Conservation (phyloP, 37 sponge, comb jelly and placozoan genomes). For the Ephydatia muelleri region DNA sequence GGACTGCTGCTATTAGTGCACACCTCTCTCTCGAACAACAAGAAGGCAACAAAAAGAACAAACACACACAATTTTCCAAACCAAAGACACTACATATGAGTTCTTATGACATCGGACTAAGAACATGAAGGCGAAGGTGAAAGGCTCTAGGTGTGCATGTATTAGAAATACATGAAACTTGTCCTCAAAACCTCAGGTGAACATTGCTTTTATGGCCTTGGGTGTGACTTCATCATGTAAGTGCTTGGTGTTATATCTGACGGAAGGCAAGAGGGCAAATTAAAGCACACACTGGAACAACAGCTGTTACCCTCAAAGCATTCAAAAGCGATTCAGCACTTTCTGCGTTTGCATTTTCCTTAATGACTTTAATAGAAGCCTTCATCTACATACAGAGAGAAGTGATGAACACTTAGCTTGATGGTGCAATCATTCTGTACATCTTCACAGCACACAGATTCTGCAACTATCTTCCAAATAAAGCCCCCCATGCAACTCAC, state of each 20-base stretch:
- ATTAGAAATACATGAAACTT: background rate
- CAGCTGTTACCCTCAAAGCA: slow-evolving; percentile 87
- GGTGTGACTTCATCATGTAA: slow-evolving; percentile 92
- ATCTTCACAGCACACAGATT: background rate
- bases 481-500: slow-evolving; percentile 42
- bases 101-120: background rate
- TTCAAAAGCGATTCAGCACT: slow-evolving; percentile 73
- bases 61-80: background rate
- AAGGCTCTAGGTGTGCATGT: background rate
- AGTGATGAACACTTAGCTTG: too few species aligned
- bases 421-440: too few species aligned
- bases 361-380: slow-evolving; percentile 63
- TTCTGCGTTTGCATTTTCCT: slow-evolving; percentile 48
- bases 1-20: background rate
- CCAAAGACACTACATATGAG: background rate
- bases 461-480: background rate
- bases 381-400: slow-evolving; percentile 60
- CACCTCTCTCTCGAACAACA: too few species aligned
- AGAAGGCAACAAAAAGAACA: background rate
- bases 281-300: too few species aligned
- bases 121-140: background rate
- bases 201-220: slow-evolving; percentile 63
- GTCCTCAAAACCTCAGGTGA: slow-evolving; percentile 7
- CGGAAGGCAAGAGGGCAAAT: too few species aligned
- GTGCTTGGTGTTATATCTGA: slow-evolving; percentile 91